A percentile compares a stretch with the other conserved stretches of the same genome.
Conservation (phyloP, 2,797 vertebrate species). For the Characodon lateralis region DNA sequence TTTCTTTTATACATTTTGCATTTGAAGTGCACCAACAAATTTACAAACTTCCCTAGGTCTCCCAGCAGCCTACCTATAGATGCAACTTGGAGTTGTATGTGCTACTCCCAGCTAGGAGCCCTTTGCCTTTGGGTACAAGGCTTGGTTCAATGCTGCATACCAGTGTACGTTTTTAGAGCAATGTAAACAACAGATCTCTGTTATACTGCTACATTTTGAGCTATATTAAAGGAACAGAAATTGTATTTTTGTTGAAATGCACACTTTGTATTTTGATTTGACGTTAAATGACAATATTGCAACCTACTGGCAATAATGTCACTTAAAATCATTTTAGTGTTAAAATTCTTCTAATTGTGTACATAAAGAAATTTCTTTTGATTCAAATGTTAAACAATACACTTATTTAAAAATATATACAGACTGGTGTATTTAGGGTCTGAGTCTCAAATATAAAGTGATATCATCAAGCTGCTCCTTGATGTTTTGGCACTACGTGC, state of each 20-base stretch:
- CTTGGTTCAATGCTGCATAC: too few species aligned
- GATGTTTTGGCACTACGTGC: not conserved
- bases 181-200: not conserved
- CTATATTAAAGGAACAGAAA: not conserved
- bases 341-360: not conserved
- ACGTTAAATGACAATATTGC: not conserved
- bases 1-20: too few species aligned
- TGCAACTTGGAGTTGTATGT: too few species aligned
- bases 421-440: too few species aligned
- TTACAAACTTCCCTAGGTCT: too few species aligned
- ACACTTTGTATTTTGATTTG: not conserved
- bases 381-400: not conserved
- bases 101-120: too few species aligned
- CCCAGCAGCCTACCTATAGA: too few species aligned
- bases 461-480: not conserved
- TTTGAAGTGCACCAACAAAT: too few species aligned
- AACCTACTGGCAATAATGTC: not conserved
- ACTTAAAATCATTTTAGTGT: not conserved
- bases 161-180: not conserved
- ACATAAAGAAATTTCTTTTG: not conserved
- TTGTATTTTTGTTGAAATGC: not conserved
- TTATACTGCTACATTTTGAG: too few species aligned
- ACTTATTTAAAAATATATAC: too few species aligned
- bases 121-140: too few species aligned
- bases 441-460: not conserved